Percentiles rank a stretch among this genome's conserved stretches.
These are phyloP conservation scores for Venusia cambrica DNA, from an alignment of 2,888 invertebrate genomes.

Conservation along the genomic window DNA sequence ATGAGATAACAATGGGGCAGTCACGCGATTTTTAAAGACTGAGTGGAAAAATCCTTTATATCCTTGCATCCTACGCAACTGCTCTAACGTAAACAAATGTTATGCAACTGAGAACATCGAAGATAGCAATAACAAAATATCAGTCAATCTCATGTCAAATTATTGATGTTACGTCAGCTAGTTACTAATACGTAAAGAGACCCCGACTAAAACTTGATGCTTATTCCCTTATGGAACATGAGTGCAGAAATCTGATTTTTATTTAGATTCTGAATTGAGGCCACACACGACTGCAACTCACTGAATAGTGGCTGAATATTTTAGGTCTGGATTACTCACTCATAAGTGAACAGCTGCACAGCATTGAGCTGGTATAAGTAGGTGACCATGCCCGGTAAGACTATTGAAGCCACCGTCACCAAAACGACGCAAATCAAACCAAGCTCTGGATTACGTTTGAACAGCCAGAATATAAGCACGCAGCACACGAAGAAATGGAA, in stretches of 20 bases:
- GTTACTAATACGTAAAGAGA: too few species aligned
- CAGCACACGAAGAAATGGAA: constrained; percentile 84
- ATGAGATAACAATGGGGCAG: constrained; percentile 21
- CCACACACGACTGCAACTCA: too few species aligned
- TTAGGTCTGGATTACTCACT: too few species aligned
- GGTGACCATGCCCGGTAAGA: constrained; percentile 76
- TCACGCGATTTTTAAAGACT: constrained; percentile 24
- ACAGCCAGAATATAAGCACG: constrained; percentile 66
- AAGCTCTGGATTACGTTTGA: constrained; percentile 54
- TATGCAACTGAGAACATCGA: too few species aligned
- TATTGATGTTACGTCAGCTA: too few species aligned
- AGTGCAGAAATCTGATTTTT: too few species aligned
- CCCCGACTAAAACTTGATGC: too few species aligned
- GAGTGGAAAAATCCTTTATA: constrained; percentile 23
- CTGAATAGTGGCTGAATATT: too few species aligned
- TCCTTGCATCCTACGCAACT: constrained; percentile 22
- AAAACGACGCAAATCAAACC: constrained; percentile 56
- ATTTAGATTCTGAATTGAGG: too few species aligned
- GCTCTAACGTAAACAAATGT: constrained; percentile 1
- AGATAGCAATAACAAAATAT: too few species aligned
- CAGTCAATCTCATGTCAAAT: too few species aligned
- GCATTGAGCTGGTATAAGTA: constrained; percentile 71
- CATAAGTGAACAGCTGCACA: constrained; percentile 79
- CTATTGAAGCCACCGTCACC: constrained; percentile 59
- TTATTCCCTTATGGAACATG: too few species aligned